Conservation (phyloP, 2,888 invertebrate genomes). For the Tachystola acroxantha region DNA sequence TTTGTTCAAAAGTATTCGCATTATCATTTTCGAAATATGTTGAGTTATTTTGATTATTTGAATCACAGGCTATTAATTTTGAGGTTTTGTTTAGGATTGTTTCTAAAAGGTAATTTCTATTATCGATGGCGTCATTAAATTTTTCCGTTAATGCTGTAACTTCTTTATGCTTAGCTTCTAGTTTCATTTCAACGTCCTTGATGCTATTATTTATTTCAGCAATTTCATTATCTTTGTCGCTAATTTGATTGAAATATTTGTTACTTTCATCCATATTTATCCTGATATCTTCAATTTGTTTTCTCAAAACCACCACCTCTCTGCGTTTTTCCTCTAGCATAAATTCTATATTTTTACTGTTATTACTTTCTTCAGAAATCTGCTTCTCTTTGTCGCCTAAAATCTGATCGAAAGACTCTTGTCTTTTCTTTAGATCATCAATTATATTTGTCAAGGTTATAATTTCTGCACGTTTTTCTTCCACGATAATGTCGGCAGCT, state of each 20-base stretch:
- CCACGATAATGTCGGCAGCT: slow-evolving; percentile 19
- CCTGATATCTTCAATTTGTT: slow-evolving; percentile 20
- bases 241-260: slow-evolving; percentile 17
- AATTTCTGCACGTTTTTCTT: slow-evolving; percentile 22
- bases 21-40: slow-evolving; percentile 13
- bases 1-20: slow-evolving; percentile 24
- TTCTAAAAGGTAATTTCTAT: slow-evolving; percentile 26
- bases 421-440: slow-evolving; percentile 7
- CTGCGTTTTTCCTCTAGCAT: slow-evolving; percentile 1
- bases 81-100: slow-evolving; percentile 29
- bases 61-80: slow-evolving; percentile 20
- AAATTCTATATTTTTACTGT: no score
- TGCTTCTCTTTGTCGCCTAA: not conserved
- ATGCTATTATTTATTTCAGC: slow-evolving; percentile 15
- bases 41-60: slow-evolving; percentile 25
- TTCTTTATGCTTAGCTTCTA: slow-evolving; percentile 4
- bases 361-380: no score
- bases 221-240: slow-evolving; percentile 19
- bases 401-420: not conserved
- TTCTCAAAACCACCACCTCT: slow-evolving; percentile 19
- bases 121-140: slow-evolving; percentile 15
- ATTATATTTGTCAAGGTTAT: slow-evolving; percentile 7
- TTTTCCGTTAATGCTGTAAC: slow-evolving; percentile 4
- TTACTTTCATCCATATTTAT: slow-evolving; percentile 18
- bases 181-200: slow-evolving; percentile 1